Base-by-base conservation (phyloP, 2,113 vertebrate genomes). In the Takifugu flavidus region DNA sequence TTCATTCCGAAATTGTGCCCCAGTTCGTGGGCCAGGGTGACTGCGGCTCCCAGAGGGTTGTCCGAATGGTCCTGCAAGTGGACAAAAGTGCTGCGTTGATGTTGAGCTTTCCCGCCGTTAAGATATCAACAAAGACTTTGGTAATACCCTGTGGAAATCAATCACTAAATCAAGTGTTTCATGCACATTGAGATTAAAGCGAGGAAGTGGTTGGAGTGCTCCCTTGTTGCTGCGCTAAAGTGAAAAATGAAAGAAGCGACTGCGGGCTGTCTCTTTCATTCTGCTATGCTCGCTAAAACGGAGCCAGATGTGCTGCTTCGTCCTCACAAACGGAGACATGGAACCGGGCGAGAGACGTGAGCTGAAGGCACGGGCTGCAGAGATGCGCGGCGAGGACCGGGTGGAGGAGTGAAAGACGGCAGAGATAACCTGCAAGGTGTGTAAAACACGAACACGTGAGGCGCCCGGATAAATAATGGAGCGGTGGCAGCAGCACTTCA, bases 1-100 rank as follows among this genome's bases (percentile, higher is more conserved):
- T 98, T 99, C 97, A 99, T 99, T 10, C 97, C 97, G 53, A 99
- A 98, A 66, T 99, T 99, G 91, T 99, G 97, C 27, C 97, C 97
- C 45, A 99, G 91, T 63, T 99, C 97, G 0, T 99, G 97, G 25
- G 97, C 96, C 83, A 99, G 84, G 2, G 97, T 99, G 65, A 98
- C 97, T 0, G 97, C 97, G 0, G 96, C 96, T 0, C 97, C 97
- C 1, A 99, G 90, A 13, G 97, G 95, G 75, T 95, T 98, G 73
- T 98, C 96, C 1, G 97, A 96, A 79, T 99, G 96, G 82, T 99
- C 97, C 97, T 99, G 53, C 31, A 73, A 5, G 5, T 15, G 14
- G 15, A 47, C 13, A 47, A 6, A 12, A 47, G 6, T 15, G 45
- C 45, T 1, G 3, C 4, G 14, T 47, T n/a, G 14, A 15, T 7